These are phyloP conservation scores for Griposia aprilina DNA, from an alignment of 2,888 invertebrate genomes.

Conservation along the genomic window DNA sequence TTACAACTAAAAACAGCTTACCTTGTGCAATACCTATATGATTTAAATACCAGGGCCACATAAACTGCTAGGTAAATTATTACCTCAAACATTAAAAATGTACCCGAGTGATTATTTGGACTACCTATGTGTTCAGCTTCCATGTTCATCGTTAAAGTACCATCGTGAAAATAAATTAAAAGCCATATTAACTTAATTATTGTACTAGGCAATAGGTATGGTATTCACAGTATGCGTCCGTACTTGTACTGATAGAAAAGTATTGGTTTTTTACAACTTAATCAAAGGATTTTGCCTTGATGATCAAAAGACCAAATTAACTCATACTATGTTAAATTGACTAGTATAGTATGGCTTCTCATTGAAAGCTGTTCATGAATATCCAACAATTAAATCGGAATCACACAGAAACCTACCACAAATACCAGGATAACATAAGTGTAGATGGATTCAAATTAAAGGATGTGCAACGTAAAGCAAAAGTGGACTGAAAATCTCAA, in stretches of 20 bases:
- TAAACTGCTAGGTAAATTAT: neutral
- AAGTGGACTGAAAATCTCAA: slow-evolving; percentile 15
- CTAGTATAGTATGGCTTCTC: neutral
- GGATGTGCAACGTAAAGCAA: neutral
- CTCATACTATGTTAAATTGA: too few species aligned
- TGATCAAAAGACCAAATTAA: neutral
- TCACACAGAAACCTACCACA: neutral
- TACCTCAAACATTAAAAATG: slow-evolving; percentile 9
- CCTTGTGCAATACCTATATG: neutral
- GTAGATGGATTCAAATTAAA: neutral
- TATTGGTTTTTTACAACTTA: neutral
- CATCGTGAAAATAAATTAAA: neutral
- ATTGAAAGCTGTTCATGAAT: neutral
- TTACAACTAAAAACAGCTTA: slow-evolving; percentile 10
- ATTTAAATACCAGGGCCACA: slow-evolving; percentile 33
- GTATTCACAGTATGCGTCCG: slow-evolving; percentile 1
- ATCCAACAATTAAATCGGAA: neutral
- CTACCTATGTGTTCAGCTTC: neutral
- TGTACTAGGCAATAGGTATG: too few species aligned
- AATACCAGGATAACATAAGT: slow-evolving; percentile 21
- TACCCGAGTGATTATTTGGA: neutral
- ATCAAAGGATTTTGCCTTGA: neutral
- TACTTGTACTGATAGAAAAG: neutral
- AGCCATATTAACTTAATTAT: neutral
- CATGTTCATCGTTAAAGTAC: neutral